Evolutionary conservation across 1,140 invertebrate species (phyloP).

Genomic region (Mercenaria mercenaria): DNA sequence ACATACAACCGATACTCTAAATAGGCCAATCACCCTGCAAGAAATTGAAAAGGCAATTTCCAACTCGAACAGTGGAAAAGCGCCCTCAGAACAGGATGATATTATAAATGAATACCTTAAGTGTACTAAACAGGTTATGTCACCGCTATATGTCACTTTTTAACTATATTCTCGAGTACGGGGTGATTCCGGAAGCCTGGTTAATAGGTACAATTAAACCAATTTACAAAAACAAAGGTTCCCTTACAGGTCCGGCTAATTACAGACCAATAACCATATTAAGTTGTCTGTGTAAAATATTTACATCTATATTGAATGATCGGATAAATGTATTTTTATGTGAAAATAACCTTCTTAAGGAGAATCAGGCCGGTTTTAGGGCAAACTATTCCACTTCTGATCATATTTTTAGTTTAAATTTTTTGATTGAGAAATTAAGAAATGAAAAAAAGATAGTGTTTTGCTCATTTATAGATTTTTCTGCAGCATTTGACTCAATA

Average conservation of each 20-base stretch:
- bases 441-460: not conserved
- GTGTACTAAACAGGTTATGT: slow-evolving; percentile 16
- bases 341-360: not conserved
- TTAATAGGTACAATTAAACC: slow-evolving; percentile 51
- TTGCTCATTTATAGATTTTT: slow-evolving; percentile 17
- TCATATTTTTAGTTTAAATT: slow-evolving; percentile 7
- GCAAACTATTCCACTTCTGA: slow-evolving; percentile 7
- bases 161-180: slow-evolving; percentile 61
- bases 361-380: slow-evolving; percentile 22
- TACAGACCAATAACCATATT: slow-evolving; percentile 32
- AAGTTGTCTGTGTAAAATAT: not conserved
- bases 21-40: not conserved
- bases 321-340: not conserved
- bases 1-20: not conserved
- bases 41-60: not conserved
- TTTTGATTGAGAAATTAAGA: not conserved
- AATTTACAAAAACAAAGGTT: slow-evolving; percentile 66
- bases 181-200: slow-evolving; percentile 46
- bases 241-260: not conserved
- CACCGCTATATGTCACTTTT: slow-evolving; percentile 43
- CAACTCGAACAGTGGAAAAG: not conserved
- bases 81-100: not conserved
- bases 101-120: not conserved
- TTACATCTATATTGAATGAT: not conserved
- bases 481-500: slow-evolving; percentile 1